Conservation (phyloP, 2,888 invertebrate species). For the Mayetiola destructor region DNA sequence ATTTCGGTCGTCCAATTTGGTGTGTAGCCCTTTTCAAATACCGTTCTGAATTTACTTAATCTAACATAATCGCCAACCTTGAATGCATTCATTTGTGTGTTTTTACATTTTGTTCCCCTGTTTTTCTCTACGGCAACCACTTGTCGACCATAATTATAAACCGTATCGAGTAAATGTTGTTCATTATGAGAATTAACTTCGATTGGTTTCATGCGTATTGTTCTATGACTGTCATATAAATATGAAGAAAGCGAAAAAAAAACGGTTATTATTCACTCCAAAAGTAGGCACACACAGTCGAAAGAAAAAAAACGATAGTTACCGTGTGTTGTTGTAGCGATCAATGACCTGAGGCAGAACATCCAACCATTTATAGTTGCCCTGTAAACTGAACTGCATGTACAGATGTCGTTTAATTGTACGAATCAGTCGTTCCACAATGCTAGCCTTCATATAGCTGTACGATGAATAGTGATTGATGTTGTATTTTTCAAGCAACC, state of each 20-base stretch:
- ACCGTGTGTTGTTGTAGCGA: conserved; percentile 25
- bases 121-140: not conserved
- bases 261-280: too few relatives aligned
- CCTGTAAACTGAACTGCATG: conserved; percentile 18
- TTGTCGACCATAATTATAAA: conserved; percentile 22
- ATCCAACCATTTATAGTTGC: conserved; percentile 20
- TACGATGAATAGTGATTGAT: conserved; percentile 19
- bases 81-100: conserved; percentile 17
- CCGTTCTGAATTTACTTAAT: conserved; percentile 24
- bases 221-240: conserved; percentile 23
- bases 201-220: conserved; percentile 20
- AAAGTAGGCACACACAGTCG: too few relatives aligned
- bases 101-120: not conserved
- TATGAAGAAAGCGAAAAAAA: too few relatives aligned
- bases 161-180: conserved; percentile 19
- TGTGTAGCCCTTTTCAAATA: conserved; percentile 27
- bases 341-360: conserved; percentile 18
- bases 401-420: not conserved
- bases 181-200: conserved; percentile 26
- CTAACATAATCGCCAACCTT: conserved; percentile 24
- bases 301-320: conserved; percentile 23
- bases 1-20: conserved; percentile 28
- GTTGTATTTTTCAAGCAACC: conserved; percentile 21
- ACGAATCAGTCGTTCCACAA: conserved; percentile 19
- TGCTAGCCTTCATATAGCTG: conserved; percentile 23